Evolutionary conservation across 2,113 vertebrate species (phyloP).

Genomic region (Campylomormyrus numenius): DNA sequence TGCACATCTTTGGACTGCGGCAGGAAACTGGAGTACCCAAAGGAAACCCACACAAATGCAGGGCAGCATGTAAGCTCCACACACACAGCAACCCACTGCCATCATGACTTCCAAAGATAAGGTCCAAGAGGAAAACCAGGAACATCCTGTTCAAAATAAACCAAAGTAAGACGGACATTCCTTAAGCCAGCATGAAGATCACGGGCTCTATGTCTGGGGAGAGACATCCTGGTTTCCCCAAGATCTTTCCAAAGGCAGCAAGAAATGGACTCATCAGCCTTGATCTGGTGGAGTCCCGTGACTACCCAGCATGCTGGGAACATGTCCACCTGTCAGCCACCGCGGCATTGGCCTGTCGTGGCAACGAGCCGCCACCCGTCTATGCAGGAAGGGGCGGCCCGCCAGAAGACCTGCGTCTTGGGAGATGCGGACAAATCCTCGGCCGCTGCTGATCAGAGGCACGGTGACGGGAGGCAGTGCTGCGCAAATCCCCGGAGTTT

Average conservation of each 20-base stretch:
- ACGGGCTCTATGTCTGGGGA: neutral
- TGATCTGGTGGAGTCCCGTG: neutral
- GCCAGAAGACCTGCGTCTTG: neutral
- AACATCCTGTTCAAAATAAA: neutral
- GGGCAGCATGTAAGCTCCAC: neutral
- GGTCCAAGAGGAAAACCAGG: neutral
- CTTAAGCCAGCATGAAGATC: neutral
- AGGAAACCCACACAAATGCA: neutral
- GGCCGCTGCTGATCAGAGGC: neutral
- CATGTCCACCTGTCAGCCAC: neutral
- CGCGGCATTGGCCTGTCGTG: too few relatives aligned
- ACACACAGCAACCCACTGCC: neutral
- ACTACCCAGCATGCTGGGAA: neutral
- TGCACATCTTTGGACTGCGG: neutral
- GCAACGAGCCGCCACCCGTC: neutral
- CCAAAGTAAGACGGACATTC: neutral
- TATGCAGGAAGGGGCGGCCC: neutral
- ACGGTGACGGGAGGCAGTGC: neutral
- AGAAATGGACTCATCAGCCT: neutral
- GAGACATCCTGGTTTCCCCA: neutral
- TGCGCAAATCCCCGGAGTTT: neutral
- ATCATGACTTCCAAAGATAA: neutral
- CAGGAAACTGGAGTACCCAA: neutral
- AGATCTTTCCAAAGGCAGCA: neutral
- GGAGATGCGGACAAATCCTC: neutral